Evolutionary conservation across 2,888 invertebrate species (phyloP), one percentile per base, ranked within the genome.

Genomic region (Graphium colonna): DNA sequence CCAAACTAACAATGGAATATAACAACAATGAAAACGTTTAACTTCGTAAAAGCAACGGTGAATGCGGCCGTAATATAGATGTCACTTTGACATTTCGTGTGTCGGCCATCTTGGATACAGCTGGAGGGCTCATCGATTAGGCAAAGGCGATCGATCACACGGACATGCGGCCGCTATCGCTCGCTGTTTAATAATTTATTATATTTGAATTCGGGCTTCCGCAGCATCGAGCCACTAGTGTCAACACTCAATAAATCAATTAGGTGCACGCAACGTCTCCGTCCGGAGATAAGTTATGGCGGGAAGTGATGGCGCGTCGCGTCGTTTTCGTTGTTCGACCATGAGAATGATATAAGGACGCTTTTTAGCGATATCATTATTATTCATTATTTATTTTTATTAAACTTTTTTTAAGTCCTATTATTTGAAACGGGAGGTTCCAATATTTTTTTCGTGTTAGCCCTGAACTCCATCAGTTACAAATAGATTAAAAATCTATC

Each of bases 231-330:
- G 49, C 21, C 49, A 61, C 76, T 76, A 69, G 60, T 73, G 83
- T 85, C 84, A 82, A 84, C 84, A 84, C 78, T 75, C 79, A 79
- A 84, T 86, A 85, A 84, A 86, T 85, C 86, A 83, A 85, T 85
- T 85, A 86, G 65, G 73, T 64, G 72, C 74, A 43, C 64, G 68
- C 75, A 75, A 79, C 79, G 75, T 82, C 77, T 77, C 68, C 66
- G 67, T 71, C 62, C 48, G 51, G 52, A 49, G 77, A 75, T 77
- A 78, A 52, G 64, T 57, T 38, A 36, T 41, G 18, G 50, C 31
- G 44, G 38, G 48, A 33, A 40, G 28, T n/a, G 40, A 28, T 28
- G 40, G 9, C 21, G n/a, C n/a, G 21, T 13, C 39, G 21, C 13
- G 15, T 49, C 28, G 28, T 49, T 28, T 49, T 41, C 17, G 31